Percentiles rank a stretch among this genome's conserved stretches.
Conservation (phyloP, 2,888 invertebrate species). For the Morpho deidamia region DNA sequence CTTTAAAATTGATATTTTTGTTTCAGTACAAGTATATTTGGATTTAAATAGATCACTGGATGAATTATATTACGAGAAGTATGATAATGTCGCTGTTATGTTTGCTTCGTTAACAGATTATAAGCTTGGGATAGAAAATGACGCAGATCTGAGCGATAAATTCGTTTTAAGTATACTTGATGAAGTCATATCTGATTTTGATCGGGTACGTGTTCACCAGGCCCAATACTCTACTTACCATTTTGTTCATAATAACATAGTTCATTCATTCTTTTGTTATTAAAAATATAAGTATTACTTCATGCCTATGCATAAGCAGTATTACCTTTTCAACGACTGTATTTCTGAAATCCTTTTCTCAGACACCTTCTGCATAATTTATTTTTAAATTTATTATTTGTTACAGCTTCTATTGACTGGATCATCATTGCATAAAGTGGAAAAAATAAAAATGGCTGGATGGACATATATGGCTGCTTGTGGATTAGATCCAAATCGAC, state of each 20-base stretch:
- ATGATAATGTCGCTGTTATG: conserved; percentile 95
- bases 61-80: conserved; percentile 92
- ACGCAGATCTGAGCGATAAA: conserved; percentile 81
- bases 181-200: conserved; percentile 95
- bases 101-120: conserved; percentile 95
- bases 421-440: conserved; percentile 83
- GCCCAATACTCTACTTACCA: too few relatives aligned
- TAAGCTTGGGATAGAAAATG: conserved; percentile 81
- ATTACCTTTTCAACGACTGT: too few relatives aligned
- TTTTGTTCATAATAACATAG: too few relatives aligned
- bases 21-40: conserved; percentile 87
- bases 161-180: conserved; percentile 87
- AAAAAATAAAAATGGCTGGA: conserved; percentile 98
- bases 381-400: not conserved
- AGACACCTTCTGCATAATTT: too few relatives aligned
- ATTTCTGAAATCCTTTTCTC: too few relatives aligned
- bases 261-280: too few relatives aligned
- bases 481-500: conserved; percentile 87
- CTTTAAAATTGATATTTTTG: not conserved
- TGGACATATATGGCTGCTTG: conserved; percentile 99
- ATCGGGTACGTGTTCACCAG: conserved; percentile 80
- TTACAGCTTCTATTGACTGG: conserved; percentile 81
- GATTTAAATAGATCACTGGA: conserved; percentile 83
- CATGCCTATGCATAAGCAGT: too few relatives aligned
- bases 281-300: too few relatives aligned